phyloP scores from a whole-genome alignment of 2,113 vertebrate species.

The Neofelis nebulosa region DNA sequence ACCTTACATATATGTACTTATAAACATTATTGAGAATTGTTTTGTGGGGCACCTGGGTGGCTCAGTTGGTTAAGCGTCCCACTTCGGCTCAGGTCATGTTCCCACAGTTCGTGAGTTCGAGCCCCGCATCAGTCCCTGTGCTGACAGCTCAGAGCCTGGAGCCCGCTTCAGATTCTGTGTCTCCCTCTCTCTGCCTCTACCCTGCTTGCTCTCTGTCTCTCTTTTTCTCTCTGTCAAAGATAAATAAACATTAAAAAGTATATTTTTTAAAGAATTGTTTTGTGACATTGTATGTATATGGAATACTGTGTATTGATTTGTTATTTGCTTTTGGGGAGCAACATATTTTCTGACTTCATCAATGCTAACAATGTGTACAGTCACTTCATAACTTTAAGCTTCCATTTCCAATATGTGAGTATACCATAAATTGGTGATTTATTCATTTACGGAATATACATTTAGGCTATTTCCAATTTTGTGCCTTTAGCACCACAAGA shows the following conservation, averaged over 20 bases:
- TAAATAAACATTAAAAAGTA: too few relatives aligned
- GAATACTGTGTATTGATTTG: neutral
- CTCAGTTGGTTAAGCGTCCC: too few relatives aligned
- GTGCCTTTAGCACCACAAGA: neutral
- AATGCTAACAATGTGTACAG: neutral
- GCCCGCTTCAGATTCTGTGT: too few relatives aligned
- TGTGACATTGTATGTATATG: neutral
- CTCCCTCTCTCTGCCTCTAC: too few relatives aligned
- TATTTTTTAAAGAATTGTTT: neutral
- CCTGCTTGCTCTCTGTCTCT: too few relatives aligned
- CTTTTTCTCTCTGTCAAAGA: too few relatives aligned
- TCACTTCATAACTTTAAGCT: neutral
- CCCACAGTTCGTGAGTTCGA: too few relatives aligned
- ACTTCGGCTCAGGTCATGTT: too few relatives aligned
- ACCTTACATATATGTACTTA: neutral
- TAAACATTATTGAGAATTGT: conserved; percentile 20
- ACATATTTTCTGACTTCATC: neutral
- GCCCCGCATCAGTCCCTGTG: too few relatives aligned
- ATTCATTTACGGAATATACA: neutral
- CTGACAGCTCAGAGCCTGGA: too few relatives aligned
- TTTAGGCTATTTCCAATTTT: conserved; percentile 22
- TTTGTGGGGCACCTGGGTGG: neutral
- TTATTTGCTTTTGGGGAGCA: neutral
- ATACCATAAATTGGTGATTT: conserved; percentile 8
- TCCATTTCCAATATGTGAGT: neutral